Base-by-base conservation (phyloP, 2,113 vertebrate genomes). In the Sinocyclocheilus rhinocerous region DNA sequence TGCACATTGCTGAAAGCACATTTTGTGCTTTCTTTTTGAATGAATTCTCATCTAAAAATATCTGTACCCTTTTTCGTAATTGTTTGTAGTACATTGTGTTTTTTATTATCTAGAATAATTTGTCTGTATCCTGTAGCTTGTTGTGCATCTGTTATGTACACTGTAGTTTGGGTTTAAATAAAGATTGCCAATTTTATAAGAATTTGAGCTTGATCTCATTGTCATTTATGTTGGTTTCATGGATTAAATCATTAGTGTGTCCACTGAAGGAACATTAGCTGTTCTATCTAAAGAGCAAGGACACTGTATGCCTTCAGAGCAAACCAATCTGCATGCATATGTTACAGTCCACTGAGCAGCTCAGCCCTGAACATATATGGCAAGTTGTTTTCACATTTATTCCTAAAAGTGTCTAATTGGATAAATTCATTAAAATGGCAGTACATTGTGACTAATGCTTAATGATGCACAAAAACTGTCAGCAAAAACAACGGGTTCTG, bases 161-260 rank as follows among this genome's bases (percentile, higher is more conserved):
- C 78, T 87, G 90, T 93, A 91, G 83, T 89, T 85, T 90, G 89
- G 90, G 85, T 93, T 92, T 88, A 90, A 96, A 95, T 95, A 96
- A 96, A 96, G 90, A 90, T 91, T 59, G 81, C 73, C 1, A 50
- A 84, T 95, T 92, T 91, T 91, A 91, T 91, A 89, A 85, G 88
- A 16, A 48, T 84, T 65, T 82, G 8, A 18, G 15, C 4, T 6
- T 50, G 8, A 36, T n/a, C n/a, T 81, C 1, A 36, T 16, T 55
- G 20, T 26, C 42, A 16, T 42, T 59, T 72, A 7, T n/a, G 9
- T 67, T 81, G 59, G 18, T 52, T 83, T 72, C 15, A 18, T 83
- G 24, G 8, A 55, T 8, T 33, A 33, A 50, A 50, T 80, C 13
- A 39, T 59, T 2, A 2, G 18, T 42, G 18, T 78, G 55, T 65